Evolutionary conservation across 2,888 invertebrate species (phyloP).

Genomic region (Cantharis rustica): DNA sequence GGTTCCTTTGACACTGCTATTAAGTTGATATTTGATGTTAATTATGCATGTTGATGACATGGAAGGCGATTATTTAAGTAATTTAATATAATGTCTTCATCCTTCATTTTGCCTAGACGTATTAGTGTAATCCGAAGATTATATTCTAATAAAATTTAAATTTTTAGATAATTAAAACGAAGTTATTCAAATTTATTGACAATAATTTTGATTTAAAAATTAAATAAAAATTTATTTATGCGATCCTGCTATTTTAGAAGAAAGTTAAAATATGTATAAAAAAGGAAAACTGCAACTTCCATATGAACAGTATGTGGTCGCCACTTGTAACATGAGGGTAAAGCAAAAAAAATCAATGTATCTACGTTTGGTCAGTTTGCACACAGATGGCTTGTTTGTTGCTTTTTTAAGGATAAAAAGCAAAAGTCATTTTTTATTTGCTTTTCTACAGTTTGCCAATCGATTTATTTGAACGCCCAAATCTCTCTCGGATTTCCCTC

Average conservation of each 20-base stretch:
- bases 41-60: conserved; percentile 42
- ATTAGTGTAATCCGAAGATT: background rate
- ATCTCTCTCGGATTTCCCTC: conserved; percentile 9
- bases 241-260: background rate
- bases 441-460: conserved; percentile 22
- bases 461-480: conserved; percentile 29
- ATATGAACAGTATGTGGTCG: conserved; percentile 31
- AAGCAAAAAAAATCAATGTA: conserved; percentile 40
- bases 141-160: background rate
- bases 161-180: background rate
- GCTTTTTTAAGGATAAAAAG: conserved; percentile 44
- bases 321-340: conserved; percentile 37
- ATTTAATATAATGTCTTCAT: conserved; percentile 15
- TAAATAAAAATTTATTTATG: background rate
- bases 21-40: conserved; percentile 51
- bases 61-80: conserved; percentile 19
- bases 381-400: conserved; percentile 54
- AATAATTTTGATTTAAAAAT: background rate
- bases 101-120: background rate
- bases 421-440: conserved; percentile 29
- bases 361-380: conserved; percentile 49
- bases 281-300: conserved; percentile 31
- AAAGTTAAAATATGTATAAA: conserved; percentile 12
- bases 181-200: background rate
- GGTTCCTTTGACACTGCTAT: conserved; percentile 48